These are phyloP conservation scores for Numenius arquata DNA, from an alignment of 2,113 vertebrate species.

Conservation along the genomic window DNA sequence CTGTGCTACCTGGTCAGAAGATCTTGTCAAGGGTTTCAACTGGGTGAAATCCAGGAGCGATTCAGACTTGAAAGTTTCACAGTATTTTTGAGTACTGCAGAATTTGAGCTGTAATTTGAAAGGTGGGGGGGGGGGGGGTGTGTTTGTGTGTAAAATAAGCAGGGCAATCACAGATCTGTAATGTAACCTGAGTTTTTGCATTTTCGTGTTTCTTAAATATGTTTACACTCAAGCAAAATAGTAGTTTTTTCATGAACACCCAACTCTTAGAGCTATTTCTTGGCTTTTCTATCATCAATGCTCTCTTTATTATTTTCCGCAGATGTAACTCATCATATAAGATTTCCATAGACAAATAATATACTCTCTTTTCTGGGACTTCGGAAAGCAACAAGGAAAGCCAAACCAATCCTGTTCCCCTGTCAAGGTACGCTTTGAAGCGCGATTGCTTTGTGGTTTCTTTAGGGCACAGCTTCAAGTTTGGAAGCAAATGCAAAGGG, in stretches of 20 bases:
- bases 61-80: not conserved
- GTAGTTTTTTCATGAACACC: not conserved
- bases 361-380: constrained; percentile 4
- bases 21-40: not conserved
- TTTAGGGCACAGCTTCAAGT: constrained; percentile 1
- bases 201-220: not conserved
- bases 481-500: constrained; percentile 8
- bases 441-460: constrained; percentile 38
- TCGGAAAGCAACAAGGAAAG: constrained; percentile 9
- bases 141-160: not conserved
- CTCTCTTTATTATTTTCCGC: not conserved
- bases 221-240: not conserved
- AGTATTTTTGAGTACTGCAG: not conserved
- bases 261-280: not conserved
- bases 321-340: not conserved
- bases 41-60: not conserved
- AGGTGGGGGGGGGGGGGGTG: not conserved
- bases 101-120: not conserved
- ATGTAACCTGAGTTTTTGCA: not conserved
- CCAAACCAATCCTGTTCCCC: not conserved
- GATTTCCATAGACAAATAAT: not conserved
- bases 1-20: not conserved
- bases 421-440: not conserved
- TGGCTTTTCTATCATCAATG: not conserved
- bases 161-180: not conserved